These are phyloP conservation scores for Anomalospiza imberbis DNA, from an alignment of 2,797 vertebrate genomes.

Conservation along the genomic window DNA sequence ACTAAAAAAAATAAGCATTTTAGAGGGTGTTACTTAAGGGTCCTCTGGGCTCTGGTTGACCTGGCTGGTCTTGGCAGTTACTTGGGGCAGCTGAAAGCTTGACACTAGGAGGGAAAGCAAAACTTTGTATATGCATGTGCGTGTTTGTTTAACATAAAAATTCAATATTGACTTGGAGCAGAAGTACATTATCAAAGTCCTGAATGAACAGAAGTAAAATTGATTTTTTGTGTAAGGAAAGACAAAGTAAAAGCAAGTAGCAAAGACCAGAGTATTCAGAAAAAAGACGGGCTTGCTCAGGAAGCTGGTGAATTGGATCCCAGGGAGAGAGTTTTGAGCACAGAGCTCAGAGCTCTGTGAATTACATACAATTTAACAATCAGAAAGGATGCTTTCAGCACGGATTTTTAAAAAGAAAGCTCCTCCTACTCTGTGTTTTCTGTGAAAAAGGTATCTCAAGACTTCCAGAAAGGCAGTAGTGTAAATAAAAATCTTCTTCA, in stretches of 20 bases:
- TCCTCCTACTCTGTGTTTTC: neutral
- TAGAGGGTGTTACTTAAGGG: neutral
- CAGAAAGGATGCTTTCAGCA: neutral
- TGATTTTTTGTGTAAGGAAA: neutral
- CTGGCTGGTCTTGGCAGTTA: neutral
- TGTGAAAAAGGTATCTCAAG: neutral
- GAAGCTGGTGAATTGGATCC: rapidly evolving
- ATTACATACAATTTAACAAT: neutral
- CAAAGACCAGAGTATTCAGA: neutral
- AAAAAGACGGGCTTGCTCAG: neutral
- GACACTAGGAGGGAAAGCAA: neutral
- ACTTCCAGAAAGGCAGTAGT: neutral
- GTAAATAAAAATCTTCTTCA: neutral
- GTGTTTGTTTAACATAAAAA: neutral
- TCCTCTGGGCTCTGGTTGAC: neutral
- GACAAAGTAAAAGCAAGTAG: neutral
- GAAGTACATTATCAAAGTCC: neutral
- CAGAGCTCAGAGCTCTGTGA: neutral
- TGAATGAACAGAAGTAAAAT: neutral
- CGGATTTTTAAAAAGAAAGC: neutral
- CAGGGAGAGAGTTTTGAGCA: neutral
- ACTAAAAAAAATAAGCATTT: neutral
- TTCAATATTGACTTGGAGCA: neutral
- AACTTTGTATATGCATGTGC: neutral
- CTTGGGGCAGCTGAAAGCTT: neutral